Base-by-base conservation (phyloP, 1,140 invertebrate species). In the Brachionus koreanus region DNA sequence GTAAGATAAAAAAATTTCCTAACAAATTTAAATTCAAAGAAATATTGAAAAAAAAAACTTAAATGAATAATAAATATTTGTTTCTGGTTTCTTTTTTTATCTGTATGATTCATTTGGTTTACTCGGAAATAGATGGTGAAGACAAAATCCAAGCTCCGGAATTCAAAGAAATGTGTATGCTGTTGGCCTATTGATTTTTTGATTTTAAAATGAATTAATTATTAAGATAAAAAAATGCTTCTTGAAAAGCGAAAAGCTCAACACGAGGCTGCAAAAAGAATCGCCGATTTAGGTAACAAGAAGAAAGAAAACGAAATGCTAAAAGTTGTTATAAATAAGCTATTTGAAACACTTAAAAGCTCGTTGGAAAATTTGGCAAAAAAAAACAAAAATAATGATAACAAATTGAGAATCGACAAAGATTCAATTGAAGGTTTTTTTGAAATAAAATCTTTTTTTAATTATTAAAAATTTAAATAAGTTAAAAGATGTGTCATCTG, bases 241-340 rank as follows among this genome's bases (percentile, higher is more conserved):
- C 10, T 74, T 3, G 33, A 46, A 12, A 74, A 74, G 43, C 13
- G 69, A 25, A 74, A 74, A 74, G 23, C 69, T 25, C 69, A 74
- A 29, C 69, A 74, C 10, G 69, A 74, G 13, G 69, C 69, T 46
- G 69, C 46, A 6, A 74, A 74, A 46, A 23, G 39, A 25, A 46
- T 74, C 0, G 39, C 25, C 43, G 39, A 43, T 43, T 25, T 74
- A 23, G 25, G 25, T 25, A 35, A 74, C 23, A 43, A 43, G 10
- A 74, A 74, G 7, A 74, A 74, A 46, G 69, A 74, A 9, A 49
- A 74, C 4, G 69, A 74, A 74, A 74, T 74, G 69, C 25, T 74
- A 12, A 74, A 46, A 25, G 3, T 74, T 13, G 39, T 74, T 43
- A 4, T 74, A 5, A 25, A 43, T 12, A 43, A 74, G 29, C 25